phyloP scores from a whole-genome alignment of 2,797 vertebrate species.

The Diplodus sargus region DNA sequence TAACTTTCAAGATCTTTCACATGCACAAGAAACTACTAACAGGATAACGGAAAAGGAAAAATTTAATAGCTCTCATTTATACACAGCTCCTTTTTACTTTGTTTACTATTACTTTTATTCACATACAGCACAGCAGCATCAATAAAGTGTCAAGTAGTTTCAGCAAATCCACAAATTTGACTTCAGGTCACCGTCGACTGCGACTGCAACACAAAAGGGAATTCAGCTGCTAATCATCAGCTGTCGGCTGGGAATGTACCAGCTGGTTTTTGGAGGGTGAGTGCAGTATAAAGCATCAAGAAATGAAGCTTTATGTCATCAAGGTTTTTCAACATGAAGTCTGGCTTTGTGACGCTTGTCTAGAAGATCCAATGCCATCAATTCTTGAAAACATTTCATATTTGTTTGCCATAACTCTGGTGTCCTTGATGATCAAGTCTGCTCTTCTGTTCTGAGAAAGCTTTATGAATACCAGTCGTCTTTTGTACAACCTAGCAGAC shows the following conservation, averaged over 20 bases:
- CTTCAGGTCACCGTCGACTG: not conserved
- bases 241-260: not conserved
- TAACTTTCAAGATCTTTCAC: too few species aligned
- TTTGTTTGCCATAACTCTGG: not conserved
- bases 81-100: too few species aligned
- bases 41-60: too few species aligned
- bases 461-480: conserved; percentile 51
- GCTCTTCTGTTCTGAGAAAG: conserved; percentile 6
- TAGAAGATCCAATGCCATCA: not conserved
- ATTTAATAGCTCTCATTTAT: too few species aligned
- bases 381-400: not conserved
- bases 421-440: not conserved
- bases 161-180: not conserved
- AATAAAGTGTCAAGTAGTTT: not conserved
- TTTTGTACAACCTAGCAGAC: conserved; percentile 58
- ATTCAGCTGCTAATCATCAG: not conserved
- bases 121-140: not conserved
- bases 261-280: not conserved
- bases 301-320: not conserved
- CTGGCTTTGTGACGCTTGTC: not conserved
- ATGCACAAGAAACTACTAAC: too few species aligned
- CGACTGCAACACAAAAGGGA: not conserved
- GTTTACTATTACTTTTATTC: too few species aligned
- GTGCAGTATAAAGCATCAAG: not conserved
- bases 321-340: not conserved